Evolutionary conservation across 2,113 vertebrate species (phyloP).

Genomic region (Maccullochella peelii): DNA sequence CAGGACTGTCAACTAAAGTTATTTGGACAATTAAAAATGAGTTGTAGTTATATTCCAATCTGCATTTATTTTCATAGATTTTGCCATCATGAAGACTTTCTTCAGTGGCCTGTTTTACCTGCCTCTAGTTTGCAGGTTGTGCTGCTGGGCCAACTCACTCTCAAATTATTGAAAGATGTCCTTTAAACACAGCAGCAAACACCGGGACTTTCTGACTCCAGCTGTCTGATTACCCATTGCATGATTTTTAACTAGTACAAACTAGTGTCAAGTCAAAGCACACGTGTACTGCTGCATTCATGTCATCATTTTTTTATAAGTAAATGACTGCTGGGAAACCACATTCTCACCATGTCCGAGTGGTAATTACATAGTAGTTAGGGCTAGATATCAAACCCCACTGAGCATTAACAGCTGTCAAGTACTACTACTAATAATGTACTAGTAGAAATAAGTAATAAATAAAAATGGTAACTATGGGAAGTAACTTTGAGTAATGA

Average conservation of each 20-base stretch:
- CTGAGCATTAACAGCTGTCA: not conserved
- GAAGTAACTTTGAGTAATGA: no score
- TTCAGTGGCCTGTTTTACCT: not conserved
- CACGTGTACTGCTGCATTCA: not conserved
- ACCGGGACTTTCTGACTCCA: not conserved
- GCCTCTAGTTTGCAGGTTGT: not conserved
- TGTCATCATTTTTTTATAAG: not conserved
- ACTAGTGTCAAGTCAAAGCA: not conserved
- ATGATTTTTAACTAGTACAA: not conserved
- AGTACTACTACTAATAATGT: no score
- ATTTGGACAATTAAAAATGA: slow-evolving; percentile 16
- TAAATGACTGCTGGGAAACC: not conserved
- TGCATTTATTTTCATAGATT: slow-evolving; percentile 8
- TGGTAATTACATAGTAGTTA: not conserved
- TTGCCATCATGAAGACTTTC: not conserved
- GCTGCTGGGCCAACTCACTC: not conserved
- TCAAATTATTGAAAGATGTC: not conserved
- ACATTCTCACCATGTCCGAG: not conserved
- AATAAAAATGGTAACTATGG: no score
- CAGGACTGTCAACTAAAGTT: not conserved
- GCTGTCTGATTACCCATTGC: not conserved
- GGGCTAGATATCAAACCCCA: not conserved
- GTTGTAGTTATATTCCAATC: slow-evolving; percentile 1
- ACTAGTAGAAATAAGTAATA: no score
- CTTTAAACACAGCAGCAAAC: not conserved